Evolutionary conservation across 2,113 vertebrate genomes (phyloP), one percentile per base, ranked within the genome.

Genomic region (Isurus oxyrinchus): DNA sequence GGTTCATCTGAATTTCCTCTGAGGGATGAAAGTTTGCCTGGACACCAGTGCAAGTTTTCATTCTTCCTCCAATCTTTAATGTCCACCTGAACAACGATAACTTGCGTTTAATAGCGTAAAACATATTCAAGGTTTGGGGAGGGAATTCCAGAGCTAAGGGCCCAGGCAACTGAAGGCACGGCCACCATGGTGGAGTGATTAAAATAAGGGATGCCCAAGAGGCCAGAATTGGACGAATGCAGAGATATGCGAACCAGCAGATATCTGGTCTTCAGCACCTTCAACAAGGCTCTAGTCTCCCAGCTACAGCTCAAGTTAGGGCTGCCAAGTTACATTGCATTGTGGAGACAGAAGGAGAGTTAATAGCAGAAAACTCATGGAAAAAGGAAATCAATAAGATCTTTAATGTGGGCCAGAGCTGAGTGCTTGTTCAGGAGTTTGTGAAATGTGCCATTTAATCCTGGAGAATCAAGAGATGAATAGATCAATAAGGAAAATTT

Each of bases 381-480:
- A 49, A 95, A 49, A 49, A 95, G 66, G 40, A 25, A 69, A 95
- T 95, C 94, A 95, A 95, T 95, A 95, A 72, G 23, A 55, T 55
- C 40, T 69, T 72, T 95, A 76, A 76, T 69, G 49, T 72, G 67
- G 44, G 23, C 66, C 40, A 72, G 67, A 72, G 94, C 94, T 55
- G 94, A 72, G 67, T 95, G 66, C 94, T 95, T 95, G 67, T 76
- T 95, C 94, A 76, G 66, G 94, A 76, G 66, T 95, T 95, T 53
- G 44, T 72, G 94, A 95, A 95, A 95, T 95, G 35, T 95, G 93
- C 63, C 91, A 94, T 66, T 94, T 94, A 95, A 95, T 95, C 93
- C 93, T 7, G 63, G 21, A 95, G 49, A 72, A 95, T 63, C 66
- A 95, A 31, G 94, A 72, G 63, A 95, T 27, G 63, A 72, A 69